Base-by-base conservation (phyloP, 2,113 vertebrate genomes). In the Lampris megalopsis region DNA sequence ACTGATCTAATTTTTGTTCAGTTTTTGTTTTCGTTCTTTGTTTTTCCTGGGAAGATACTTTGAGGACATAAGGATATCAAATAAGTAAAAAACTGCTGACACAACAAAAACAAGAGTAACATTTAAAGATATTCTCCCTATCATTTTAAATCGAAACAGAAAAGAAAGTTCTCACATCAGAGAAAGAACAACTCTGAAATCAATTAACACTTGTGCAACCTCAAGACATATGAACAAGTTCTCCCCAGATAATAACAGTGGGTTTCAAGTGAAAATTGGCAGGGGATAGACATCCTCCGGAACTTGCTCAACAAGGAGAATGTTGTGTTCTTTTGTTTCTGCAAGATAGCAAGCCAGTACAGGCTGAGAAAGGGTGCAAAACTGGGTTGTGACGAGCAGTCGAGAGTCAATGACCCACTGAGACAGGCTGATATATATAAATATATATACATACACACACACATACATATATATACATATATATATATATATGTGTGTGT, bases 251-350 rank as follows among this genome's bases (percentile, higher is more conserved):
- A 73, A 65, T 37, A 67, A 3, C 60, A 6, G 24, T 52, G 3
- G 37, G 35, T 68, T 54, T n/a, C 24, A 59, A 53, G 40, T 64
- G 63, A 73, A 79, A 81, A 71, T 7, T 71, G 57, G 35, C 4
- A n/a, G 35, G 68, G 40, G 53, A 43, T 9, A 9, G 5, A 11
- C 35, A 5, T 59, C 13, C 36, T 5, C 2, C 38, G 8, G 64
- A 73, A 68, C 43, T 63, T 42, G n/a, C 37, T 41, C 41, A 59
- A 47, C 64, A 78, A 85, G 63, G 54, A 88, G 70, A 73, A 40
- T 70, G 65, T 6, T 13, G 6, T 50, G 72, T 64, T 86, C 48
- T 50, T 70, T 13, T 72, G 53, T 37, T 48, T 62, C 72, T n/a
- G 11, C 42, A 43, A 52, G 56, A 54, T 70, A 52, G 56, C 53